phyloP scores from a whole-genome alignment of 2,888 invertebrate genomes.

The Orthosia cruda region DNA sequence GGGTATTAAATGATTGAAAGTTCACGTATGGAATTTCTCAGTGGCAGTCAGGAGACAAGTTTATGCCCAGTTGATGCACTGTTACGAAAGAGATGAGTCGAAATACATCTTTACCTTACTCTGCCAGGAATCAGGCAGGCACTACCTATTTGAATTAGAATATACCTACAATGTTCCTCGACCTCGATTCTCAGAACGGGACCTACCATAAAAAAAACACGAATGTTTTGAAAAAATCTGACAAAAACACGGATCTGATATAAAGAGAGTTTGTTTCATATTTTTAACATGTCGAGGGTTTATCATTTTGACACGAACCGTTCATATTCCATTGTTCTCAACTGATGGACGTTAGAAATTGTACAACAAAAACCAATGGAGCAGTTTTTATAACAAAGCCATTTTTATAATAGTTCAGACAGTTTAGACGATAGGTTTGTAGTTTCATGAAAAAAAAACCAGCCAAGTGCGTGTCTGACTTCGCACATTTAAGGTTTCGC shows the following conservation, averaged over 20 bases:
- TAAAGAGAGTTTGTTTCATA: background rate
- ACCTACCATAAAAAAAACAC: background rate
- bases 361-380: slow-evolving; percentile 17
- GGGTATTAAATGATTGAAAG: too few species aligned
- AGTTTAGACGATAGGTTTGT: background rate
- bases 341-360: slow-evolving; percentile 5
- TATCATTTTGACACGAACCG: slow-evolving; percentile 21
- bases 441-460: slow-evolving; percentile 10
- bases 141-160: background rate
- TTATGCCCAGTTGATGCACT: too few species aligned
- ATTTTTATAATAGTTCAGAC: too few species aligned
- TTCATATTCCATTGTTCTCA: slow-evolving; percentile 25
- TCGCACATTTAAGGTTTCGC: too few species aligned
- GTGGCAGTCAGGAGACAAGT: too few species aligned
- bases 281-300: slow-evolving; percentile 1
- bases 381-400: slow-evolving; percentile 28
- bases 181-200: background rate
- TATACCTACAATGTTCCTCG: too few species aligned
- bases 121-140: too few species aligned
- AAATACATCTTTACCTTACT: too few species aligned
- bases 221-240: background rate
- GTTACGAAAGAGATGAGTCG: too few species aligned
- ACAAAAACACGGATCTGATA: background rate
- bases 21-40: too few species aligned
- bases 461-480: too few species aligned